Conservation (phyloP, 2,888 invertebrate species). For the Drosophila leonis region DNA sequence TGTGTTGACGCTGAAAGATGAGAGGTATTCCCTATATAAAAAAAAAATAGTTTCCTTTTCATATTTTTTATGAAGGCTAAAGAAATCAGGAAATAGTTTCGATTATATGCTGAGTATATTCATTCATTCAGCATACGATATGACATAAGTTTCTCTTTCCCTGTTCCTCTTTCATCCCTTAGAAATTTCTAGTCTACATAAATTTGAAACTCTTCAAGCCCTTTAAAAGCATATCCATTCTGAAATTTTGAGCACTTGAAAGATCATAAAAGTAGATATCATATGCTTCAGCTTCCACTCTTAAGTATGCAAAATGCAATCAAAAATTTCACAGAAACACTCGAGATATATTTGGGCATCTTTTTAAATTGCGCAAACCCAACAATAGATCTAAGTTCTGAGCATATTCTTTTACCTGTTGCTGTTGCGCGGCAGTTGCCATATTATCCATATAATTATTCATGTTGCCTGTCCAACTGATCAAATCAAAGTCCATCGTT, state of each 20-base stretch:
- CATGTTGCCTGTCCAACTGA: constrained; percentile 53
- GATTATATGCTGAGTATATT: neutral
- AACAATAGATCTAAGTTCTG: neutral
- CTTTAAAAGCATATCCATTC: neutral
- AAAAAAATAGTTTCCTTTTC: neutral
- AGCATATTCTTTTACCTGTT: constrained; percentile 39
- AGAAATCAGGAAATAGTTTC: neutral
- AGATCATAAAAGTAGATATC: neutral
- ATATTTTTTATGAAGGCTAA: neutral
- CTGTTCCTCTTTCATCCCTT: neutral
- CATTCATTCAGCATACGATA: neutral
- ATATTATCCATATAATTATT: constrained; percentile 45
- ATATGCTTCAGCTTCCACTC: no score
- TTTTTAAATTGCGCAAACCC: neutral
- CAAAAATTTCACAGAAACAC: neutral
- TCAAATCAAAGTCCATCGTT: constrained; percentile 75
- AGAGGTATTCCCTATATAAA: neutral
- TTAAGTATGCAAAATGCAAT: neutral
- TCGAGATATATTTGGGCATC: neutral
- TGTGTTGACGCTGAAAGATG: neutral
- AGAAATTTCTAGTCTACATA: no score
- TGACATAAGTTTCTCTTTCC: neutral
- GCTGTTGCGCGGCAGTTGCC: constrained; percentile 15
- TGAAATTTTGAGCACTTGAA: neutral
- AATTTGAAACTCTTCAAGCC: neutral